phyloP scores from a whole-genome alignment of 1,140 invertebrate species.

The Drosophila lini region DNA sequence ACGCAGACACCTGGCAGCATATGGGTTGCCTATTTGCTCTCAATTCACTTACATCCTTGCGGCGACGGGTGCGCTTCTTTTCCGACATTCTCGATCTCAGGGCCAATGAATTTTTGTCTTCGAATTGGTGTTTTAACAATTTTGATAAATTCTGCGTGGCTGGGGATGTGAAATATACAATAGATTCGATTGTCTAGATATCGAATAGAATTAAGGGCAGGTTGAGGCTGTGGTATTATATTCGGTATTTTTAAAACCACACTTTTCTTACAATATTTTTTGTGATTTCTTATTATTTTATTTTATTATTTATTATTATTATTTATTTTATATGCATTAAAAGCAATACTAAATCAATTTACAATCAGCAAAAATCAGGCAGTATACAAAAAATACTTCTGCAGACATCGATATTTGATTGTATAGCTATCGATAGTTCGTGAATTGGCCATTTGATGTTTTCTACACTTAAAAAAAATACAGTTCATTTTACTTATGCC shows the following conservation, averaged over 20 bases:
- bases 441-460: not conserved
- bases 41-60: constrained; percentile 81
- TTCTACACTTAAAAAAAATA: not conserved
- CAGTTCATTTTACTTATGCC: not conserved
- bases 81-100: constrained; percentile 70
- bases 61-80: constrained; percentile 81
- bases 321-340: not conserved
- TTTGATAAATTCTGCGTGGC: constrained; percentile 53
- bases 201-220: no score
- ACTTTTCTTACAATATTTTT: not conserved
- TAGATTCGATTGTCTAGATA: no score
- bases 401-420: not conserved
- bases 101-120: constrained; percentile 8
- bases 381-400: not conserved
- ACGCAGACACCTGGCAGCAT: not conserved
- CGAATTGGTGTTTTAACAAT: constrained; percentile 52
- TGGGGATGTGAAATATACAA: no score
- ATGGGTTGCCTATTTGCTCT: constrained; percentile 8
- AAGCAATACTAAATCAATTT: not conserved
- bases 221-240: no score
- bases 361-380: not conserved
- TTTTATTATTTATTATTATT: no score
- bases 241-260: no score
- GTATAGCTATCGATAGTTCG: not conserved
- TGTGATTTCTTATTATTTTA: not conserved